These are phyloP conservation scores for Plagodis dolabraria DNA, from an alignment of 2,888 invertebrate species.

Conservation along the genomic window DNA sequence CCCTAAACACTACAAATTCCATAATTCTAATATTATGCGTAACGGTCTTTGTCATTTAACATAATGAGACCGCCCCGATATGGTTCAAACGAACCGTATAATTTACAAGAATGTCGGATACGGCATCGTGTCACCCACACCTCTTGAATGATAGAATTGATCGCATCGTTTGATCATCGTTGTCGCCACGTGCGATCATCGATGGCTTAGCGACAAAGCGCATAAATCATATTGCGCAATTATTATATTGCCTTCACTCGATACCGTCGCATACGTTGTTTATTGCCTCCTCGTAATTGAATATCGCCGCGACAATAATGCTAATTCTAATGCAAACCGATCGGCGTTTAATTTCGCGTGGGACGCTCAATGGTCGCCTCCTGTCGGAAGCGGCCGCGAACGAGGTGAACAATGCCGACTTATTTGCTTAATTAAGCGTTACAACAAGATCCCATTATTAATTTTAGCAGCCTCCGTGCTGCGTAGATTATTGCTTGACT, in stretches of 20 bases:
- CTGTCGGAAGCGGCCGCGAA: slow-evolving; percentile 61
- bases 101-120: slow-evolving; percentile 47
- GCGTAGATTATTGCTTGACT: slow-evolving; percentile 31
- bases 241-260: slow-evolving; percentile 47
- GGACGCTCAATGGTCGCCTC: slow-evolving; percentile 60
- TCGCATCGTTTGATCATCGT: slow-evolving; percentile 45
- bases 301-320: slow-evolving; percentile 48
- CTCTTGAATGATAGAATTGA: slow-evolving; percentile 42
- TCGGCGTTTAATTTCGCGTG: slow-evolving; percentile 65
- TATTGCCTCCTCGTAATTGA: slow-evolving; percentile 50
- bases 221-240: slow-evolving; percentile 67
- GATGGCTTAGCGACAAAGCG: slow-evolving; percentile 42
- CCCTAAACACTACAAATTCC: slow-evolving; percentile 50
- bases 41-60: slow-evolving; percentile 61
- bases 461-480: slow-evolving; percentile 37
- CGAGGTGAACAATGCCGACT: slow-evolving; percentile 48
- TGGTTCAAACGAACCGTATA: slow-evolving; percentile 36
- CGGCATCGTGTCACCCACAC: slow-evolving; percentile 52
- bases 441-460: slow-evolving; percentile 43
- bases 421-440: slow-evolving; percentile 48
- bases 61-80: slow-evolving; percentile 48
- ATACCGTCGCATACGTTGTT: slow-evolving; percentile 35
- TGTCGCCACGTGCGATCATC: slow-evolving; percentile 44
- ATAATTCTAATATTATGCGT: slow-evolving; percentile 59
- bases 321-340: slow-evolving; percentile 65